These are phyloP conservation scores for Rhaphigaster nebulosa DNA, from an alignment of 2,888 invertebrate genomes.

Conservation along the genomic window DNA sequence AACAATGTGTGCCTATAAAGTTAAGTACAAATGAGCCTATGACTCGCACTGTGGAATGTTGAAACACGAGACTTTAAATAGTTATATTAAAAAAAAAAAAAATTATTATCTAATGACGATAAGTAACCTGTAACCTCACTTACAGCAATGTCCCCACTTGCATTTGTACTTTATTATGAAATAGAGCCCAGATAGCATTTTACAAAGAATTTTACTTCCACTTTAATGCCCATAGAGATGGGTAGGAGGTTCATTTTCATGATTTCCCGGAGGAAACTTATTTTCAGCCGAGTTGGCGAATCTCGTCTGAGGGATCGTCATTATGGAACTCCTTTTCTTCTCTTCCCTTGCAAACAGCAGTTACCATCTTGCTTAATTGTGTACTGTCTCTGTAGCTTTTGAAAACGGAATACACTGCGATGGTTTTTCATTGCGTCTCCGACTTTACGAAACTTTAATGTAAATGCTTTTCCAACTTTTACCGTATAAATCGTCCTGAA, in stretches of 20 bases:
- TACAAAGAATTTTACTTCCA: not conserved
- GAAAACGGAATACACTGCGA: not conserved
- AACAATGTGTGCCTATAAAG: no score
- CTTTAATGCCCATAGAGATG: not conserved
- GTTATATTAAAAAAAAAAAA: no score
- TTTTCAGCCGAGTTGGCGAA: conserved; percentile 16
- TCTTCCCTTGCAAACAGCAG: conserved; percentile 9
- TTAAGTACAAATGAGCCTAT: no score
- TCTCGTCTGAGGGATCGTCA: not conserved
- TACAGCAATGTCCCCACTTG: no score
- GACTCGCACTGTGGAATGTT: no score
- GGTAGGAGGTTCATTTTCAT: conserved; percentile 14
- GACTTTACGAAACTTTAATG: not conserved
- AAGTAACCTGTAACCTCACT: no score
- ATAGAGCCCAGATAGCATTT: not conserved
- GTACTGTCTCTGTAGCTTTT: not conserved
- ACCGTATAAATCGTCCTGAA: no score
- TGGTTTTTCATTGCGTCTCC: not conserved
- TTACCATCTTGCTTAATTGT: conserved; percentile 46
- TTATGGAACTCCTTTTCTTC: conserved; percentile 40
- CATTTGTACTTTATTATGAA: no score
- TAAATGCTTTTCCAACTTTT: not conserved
- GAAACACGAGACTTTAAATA: no score
- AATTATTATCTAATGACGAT: no score
- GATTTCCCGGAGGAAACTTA: conserved; percentile 37